Base-by-base conservation (phyloP, 2,113 vertebrate genomes). In the Oreochromis aureus region DNA sequence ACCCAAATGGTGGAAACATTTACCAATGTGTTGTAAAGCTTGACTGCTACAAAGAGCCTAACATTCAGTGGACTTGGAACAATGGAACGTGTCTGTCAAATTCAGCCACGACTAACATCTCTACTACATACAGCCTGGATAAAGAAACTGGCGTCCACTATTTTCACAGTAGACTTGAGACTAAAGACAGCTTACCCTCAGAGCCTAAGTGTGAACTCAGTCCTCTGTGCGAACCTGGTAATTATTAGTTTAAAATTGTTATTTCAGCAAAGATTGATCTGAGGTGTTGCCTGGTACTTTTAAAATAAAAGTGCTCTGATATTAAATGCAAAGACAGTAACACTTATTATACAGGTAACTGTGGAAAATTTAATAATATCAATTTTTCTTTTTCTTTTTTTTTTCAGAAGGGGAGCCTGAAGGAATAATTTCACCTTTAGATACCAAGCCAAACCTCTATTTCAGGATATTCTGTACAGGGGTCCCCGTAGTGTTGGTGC, bases 1-100 rank as follows among this genome's bases (percentile, higher is more conserved):
- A 0, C 0, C 2, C n/a, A 1, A 32, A 36, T 54, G 9, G 27
- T 1, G 3, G 0, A 10, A 30, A 24, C 6, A 0, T 24, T 10
- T 86, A 80, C 63, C 10, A 32, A 3, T 93, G 89, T 88, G 1
- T 63, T 7, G 88, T 71, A 18, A 7, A 1, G 3, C 27, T 10
- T 18, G 18, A 15, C 13, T 2, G 4, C 8, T 7, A 24, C 51
- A 2, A 3, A 19, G 5, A 54, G 1, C 10, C 59, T 41, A 22
- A 81, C 30, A 86, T 93, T 63, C 16, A 80, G 24, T 94, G 93
- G 93, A 6, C 2, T 13, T n/a, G 59, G 12, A 5, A 44, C 11
- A 44, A 85, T 54, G 79, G 71, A 27, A 2, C 1, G 2, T 18
- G 2, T 69, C 82, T 90, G 10, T 6, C 5, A 22, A 54, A 87